Percentiles rank a stretch among this genome's conserved stretches.
Conservation (phyloP, 2,888 invertebrate genomes). For the Sericinus montela region DNA sequence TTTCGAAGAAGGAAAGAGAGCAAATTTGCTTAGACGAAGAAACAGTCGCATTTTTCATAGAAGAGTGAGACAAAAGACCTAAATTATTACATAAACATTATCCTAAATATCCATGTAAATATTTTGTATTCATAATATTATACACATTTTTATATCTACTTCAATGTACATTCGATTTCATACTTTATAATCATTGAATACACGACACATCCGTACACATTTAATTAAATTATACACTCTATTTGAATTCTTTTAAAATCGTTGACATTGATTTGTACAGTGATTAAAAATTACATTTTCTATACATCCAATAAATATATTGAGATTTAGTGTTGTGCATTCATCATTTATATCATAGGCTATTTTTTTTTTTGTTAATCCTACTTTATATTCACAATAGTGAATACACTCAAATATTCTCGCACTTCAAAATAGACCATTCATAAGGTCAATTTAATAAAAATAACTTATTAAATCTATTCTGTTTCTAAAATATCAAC, state of each 20-base stretch:
- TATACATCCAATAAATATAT: slow-evolving; percentile 7
- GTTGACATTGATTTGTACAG: slow-evolving; percentile 3
- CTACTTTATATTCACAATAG: slow-evolving; percentile 12
- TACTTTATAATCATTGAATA: background rate
- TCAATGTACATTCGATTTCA: slow-evolving; percentile 1
- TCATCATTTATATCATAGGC: slow-evolving; percentile 2
- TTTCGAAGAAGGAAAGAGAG: slow-evolving; percentile 11
- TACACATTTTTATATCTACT: background rate
- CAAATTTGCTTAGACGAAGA: slow-evolving; percentile 5
- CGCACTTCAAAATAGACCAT: slow-evolving; percentile 4
- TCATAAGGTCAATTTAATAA: slow-evolving; percentile 15
- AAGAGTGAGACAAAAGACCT: background rate
- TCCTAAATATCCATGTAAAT: background rate
- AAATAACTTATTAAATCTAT: slow-evolving; percentile 27
- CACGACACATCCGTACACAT: too few species aligned
- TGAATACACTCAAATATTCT: slow-evolving; percentile 6
- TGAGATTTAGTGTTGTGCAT: slow-evolving; percentile 11
- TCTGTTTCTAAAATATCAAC: slow-evolving; percentile 24
- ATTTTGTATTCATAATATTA: background rate
- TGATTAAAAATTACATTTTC: background rate
- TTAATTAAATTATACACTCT: too few species aligned
- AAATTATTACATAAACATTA: background rate
- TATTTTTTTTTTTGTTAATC: background rate
- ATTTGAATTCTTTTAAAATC: background rate
- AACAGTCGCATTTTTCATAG: background rate